Base-by-base conservation (phyloP, 2,888 invertebrate genomes). In the Vanessa cardui region DNA sequence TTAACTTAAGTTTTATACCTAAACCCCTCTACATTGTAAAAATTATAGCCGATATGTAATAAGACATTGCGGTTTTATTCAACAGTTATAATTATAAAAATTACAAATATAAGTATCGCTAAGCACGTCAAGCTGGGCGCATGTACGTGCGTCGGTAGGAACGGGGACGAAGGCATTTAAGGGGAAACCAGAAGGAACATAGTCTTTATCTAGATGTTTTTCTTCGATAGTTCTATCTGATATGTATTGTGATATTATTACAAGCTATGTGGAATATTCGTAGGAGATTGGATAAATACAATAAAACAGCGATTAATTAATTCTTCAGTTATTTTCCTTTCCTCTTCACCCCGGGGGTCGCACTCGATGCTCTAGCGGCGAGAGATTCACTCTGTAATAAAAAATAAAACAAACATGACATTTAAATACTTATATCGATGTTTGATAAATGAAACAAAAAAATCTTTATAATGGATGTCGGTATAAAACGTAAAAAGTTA, bases 241-340 rank as follows among this genome's bases (percentile, higher is more conserved):
- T 89, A 91, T 90, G 91, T 90, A 87, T 89, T 90, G 89, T 90
- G 90, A 90, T 92, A 91, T 89, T 90, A 91, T 89, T 90, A 91
- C 86, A 88, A 86, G 83, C 87, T 91, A 90, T 88, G 85, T 89
- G 90, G 89, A 89, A 87, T 88, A 85, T 83, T 85, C 83, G 81
- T 86, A 86, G 86, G 85, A 87, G 81, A 83, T 85, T 88, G 83
- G 84, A 87, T 86, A 88, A 90, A 90, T 90, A 89, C 85, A 90
- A 83, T 85, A 84, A 82, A 85, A 83, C 88, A 87, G 83, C 83
- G 83, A 88, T 85, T 83, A 80, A 82, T 76, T 79, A 81, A 82
- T 80, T 85, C 82, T 86, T 81, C 82, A 81, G 58, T 91, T 90
- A 93, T 92, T 93, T 93, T 77, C 92, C 92, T 87, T 93, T 93